phyloP scores from a whole-genome alignment of 2,888 invertebrate species.

The Eristalis tenax region DNA sequence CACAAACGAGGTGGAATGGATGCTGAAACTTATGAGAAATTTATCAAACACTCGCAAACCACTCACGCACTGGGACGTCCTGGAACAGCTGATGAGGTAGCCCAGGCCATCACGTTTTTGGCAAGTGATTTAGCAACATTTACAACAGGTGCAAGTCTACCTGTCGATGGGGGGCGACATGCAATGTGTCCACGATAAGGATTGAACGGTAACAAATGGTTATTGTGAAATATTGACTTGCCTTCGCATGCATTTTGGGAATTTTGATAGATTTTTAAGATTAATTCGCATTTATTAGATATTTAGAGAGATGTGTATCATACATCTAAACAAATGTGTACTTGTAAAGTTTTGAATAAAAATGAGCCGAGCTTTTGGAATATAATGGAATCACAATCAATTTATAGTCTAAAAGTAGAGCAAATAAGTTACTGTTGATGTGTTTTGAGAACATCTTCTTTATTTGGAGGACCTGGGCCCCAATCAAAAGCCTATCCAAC shows the following conservation, averaged over 20 bases:
- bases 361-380: neutral
- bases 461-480: too few species aligned
- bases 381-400: neutral
- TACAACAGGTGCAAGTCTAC: constrained; percentile 93
- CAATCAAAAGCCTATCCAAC: too few species aligned
- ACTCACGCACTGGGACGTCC: constrained; percentile 96
- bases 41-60: constrained; percentile 90
- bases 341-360: neutral
- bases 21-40: constrained; percentile 90
- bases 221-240: neutral
- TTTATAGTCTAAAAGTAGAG: too few species aligned
- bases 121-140: constrained; percentile 94
- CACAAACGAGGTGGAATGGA: constrained; percentile 93
- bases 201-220: neutral
- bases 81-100: constrained; percentile 92
- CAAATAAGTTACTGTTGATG: too few species aligned
- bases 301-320: neutral
- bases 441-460: too few species aligned
- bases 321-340: neutral
- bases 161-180: constrained; percentile 97
- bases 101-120: constrained; percentile 93
- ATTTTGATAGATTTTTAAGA: neutral
- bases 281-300: neutral
- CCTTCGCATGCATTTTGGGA: neutral
- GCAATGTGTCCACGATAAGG: constrained; percentile 94